These are phyloP conservation scores for Dexiosoma caninum DNA, from an alignment of 2,888 invertebrate genomes.

Conservation along the genomic window DNA sequence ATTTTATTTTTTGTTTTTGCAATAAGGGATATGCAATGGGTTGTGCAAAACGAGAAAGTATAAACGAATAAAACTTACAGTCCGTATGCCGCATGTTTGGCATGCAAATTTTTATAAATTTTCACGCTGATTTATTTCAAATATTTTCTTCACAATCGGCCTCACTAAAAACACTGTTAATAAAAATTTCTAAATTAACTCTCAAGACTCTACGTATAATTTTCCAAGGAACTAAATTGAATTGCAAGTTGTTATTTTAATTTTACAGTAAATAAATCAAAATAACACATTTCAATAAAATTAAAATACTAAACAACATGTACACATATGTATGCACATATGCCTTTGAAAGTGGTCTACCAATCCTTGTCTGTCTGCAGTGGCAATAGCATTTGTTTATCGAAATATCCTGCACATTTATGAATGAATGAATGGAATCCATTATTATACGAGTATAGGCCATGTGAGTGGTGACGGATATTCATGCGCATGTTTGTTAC, in stretches of 20 bases:
- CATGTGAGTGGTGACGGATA: conserved; percentile 17
- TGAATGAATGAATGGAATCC: conserved; percentile 61
- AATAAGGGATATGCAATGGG: too few species aligned
- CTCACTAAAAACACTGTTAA: not conserved
- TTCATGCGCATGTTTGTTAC: conserved; percentile 45
- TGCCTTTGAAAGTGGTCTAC: too few species aligned
- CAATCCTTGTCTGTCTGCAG: not conserved
- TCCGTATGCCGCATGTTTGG: too few species aligned
- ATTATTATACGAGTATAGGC: not conserved
- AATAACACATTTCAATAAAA: too few species aligned
- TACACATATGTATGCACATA: not conserved
- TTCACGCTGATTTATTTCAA: too few species aligned
- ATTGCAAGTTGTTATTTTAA: not conserved
- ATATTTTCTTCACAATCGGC: too few species aligned
- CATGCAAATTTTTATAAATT: too few species aligned
- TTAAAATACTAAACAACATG: too few species aligned
- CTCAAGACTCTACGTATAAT: not conserved
- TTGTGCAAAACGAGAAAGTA: too few species aligned
- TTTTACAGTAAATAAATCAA: conserved; percentile 14
- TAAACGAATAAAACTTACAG: too few species aligned
- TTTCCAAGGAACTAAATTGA: not conserved
- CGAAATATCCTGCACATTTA: conserved; percentile 38
- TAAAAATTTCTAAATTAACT: not conserved
- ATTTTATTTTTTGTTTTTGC: too few species aligned
- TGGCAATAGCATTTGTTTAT: not conserved